phyloP scores from a whole-genome alignment of 2,888 invertebrate species.

The Onchidella celtica region DNA sequence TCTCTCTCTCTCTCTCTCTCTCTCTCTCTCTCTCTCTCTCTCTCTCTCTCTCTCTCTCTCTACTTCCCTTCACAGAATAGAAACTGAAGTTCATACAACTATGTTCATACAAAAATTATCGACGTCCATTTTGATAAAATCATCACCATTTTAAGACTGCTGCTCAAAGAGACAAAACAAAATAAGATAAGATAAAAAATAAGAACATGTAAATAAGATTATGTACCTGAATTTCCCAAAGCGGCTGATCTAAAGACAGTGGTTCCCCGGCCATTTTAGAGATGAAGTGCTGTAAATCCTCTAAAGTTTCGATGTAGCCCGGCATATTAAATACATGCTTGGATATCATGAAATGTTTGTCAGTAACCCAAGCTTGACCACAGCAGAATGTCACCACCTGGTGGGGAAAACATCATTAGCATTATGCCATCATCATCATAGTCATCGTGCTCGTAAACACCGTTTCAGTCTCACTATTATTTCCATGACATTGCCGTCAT shows the following conservation, averaged over 20 bases:
- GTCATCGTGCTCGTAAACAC: background rate
- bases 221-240: slow-evolving; percentile 83
- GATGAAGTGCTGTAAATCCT: slow-evolving; percentile 81
- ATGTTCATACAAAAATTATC: too few relatives aligned
- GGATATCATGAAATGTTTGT: slow-evolving; percentile 81
- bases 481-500: too few relatives aligned
- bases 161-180: too few relatives aligned
- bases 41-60: too few relatives aligned
- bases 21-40: too few relatives aligned
- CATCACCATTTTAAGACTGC: too few relatives aligned
- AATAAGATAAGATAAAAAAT: too few relatives aligned
- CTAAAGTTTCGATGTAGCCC: slow-evolving; percentile 73
- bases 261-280: slow-evolving; percentile 80
- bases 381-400: slow-evolving; percentile 76
- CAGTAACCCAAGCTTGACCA: slow-evolving; percentile 82
- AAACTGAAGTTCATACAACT: too few relatives aligned
- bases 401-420: background rate
- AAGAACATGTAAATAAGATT: too few relatives aligned
- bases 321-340: slow-evolving; percentile 82
- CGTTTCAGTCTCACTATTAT: background rate
- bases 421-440: background rate
- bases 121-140: too few relatives aligned
- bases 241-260: slow-evolving; percentile 80
- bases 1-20: too few relatives aligned
- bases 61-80: too few relatives aligned